Evolutionary conservation across 1,140 invertebrate species (phyloP), one percentile per base, ranked within the genome.

Genomic region (Phortica variegata): DNA sequence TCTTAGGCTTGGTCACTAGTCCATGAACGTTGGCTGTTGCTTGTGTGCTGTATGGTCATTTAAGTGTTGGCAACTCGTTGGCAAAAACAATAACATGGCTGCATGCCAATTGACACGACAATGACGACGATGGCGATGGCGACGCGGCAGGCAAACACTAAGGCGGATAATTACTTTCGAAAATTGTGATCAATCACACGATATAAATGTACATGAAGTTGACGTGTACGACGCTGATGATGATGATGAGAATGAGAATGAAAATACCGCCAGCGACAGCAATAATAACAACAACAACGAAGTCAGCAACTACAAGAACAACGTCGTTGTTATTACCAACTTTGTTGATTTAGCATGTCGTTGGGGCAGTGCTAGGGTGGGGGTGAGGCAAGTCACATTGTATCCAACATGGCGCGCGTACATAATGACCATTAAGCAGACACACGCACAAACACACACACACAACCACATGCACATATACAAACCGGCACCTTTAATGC

Each of bases 151-250:
- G 23, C 23, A 26, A 26, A 36, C 53, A 56, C 46, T 49, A 49
- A 48, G 46, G 51, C 53, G 53, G 55, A 58, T 61, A 61, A 61
- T 61, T 60, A 61, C 60, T 61, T 61, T 61, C 48, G 54, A 60
- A 61, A 61, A 60, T 60, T 61, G 60, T 61, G 57, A 61, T 61
- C 60, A 61, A 61, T 61, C 60, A 61, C 54, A 60, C 48, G 42
- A 59, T 33, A 31, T 43, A 39, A 43, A 47, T 52, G 49, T 19
- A 39, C 17, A 32, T 19, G 36, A 33, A 40, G 52, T 15, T 15
- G 33, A 13, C 33, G 16, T 36, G 33, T n/a, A n/a, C n/a, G n/a
- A n/a, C n/a, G n/a, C n/a, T n/a, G n/a, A n/a, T n/a, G n/a, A n/a
- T n/a, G n/a, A n/a, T n/a, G n/a, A n/a, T n/a, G n/a, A n/a, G n/a